Conservation (phyloP, 37 sponge, comb jelly and placozoan species). For the Ianthella basta region DNA sequence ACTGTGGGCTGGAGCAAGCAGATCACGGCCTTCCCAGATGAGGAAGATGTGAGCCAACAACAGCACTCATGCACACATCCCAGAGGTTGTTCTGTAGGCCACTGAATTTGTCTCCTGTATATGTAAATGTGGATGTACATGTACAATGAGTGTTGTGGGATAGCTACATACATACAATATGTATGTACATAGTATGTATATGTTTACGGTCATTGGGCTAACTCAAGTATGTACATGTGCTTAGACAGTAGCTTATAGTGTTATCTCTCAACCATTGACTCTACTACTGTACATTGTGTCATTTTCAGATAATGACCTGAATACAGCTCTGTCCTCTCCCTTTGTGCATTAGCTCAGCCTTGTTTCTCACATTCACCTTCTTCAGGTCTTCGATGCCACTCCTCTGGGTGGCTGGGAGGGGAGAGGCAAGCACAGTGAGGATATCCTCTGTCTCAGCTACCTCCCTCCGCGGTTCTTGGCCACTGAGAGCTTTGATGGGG, state of each 20-base stretch:
- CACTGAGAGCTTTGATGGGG: slow-evolving; percentile 97
- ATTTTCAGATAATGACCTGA: too few species aligned
- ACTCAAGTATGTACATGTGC: background rate
- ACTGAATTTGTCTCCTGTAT: background rate
- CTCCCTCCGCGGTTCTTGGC: slow-evolving; percentile 87
- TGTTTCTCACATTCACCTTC: background rate
- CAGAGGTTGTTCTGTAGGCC: background rate
- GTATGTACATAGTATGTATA: background rate
- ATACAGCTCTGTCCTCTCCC: too few species aligned
- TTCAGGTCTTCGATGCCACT: slow-evolving; percentile 52
- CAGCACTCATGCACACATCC: too few species aligned
- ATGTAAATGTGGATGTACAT: slow-evolving; percentile 1
- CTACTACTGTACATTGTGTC: too few species aligned
- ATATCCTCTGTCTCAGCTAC: slow-evolving; percentile 85
- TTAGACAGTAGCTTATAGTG: too few species aligned
- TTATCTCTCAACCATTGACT: too few species aligned
- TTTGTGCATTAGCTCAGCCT: too few species aligned
- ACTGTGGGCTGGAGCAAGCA: slow-evolving; percentile 90
- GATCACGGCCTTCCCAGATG: slow-evolving; percentile 68
- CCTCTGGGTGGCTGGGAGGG: slow-evolving; percentile 60
- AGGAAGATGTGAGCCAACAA: slow-evolving; percentile 33
- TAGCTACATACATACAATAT: too few species aligned
- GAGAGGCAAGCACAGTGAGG: slow-evolving; percentile 61
- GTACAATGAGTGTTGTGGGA: too few species aligned
- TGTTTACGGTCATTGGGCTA: background rate